Base-by-base conservation (phyloP, 30 jellyfish, hydroid and myxozoan species). In the Morbakka virulenta region DNA sequence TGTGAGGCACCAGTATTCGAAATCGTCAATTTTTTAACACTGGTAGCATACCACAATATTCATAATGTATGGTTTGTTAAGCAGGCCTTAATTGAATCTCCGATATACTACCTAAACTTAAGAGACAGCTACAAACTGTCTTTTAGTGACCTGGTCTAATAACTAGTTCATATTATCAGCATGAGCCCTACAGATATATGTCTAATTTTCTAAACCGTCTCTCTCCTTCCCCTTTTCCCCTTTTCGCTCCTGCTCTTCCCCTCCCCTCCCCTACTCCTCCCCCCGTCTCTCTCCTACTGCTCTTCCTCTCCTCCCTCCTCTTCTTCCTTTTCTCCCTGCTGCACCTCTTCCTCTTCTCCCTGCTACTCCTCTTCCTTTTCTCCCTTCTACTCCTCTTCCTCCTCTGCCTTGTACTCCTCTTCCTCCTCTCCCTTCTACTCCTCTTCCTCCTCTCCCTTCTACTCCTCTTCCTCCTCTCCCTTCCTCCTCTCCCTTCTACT, bases 381-480 rank as follows among this genome's bases (percentile, higher is more conserved):
- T 21, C 24, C 24, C 23, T 53, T 53, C 70, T 53, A 53, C 70
- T 53, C 70, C 24, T 53, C 70, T 53, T 53, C 70, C 25, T 21
- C 24, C 70, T 53, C 70, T 53, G 4, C 70, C 25, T 9, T 21
- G 20, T 53, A 11, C 4, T 53, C 70, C 25, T 21, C 70, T 53
- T 31, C 25, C 25, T 31, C 25, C 70, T 21, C 25, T 21, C 70
- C 6, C 4, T 21, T 21, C 25, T 31, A 6, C 24, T 31, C 25
- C 23, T 21, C 25, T 21, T 21, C 24, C 70, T 53, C 25, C 70
- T 53, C 12, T 21, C 25, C 24, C 24, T 53, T 21, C 70, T 53
- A 4, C 24, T 53, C 70, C 24, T 21, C n/a, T n/a, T n/a, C n/a
- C n/a, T n/a, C n/a, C n/a, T n/a, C n/a, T n/a, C n/a, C n/a, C n/a